A percentile compares a stretch with the other conserved stretches of the same genome.
phyloP scores from a whole-genome alignment of 2,113 vertebrate species.

The Gymnarchus niloticus region DNA sequence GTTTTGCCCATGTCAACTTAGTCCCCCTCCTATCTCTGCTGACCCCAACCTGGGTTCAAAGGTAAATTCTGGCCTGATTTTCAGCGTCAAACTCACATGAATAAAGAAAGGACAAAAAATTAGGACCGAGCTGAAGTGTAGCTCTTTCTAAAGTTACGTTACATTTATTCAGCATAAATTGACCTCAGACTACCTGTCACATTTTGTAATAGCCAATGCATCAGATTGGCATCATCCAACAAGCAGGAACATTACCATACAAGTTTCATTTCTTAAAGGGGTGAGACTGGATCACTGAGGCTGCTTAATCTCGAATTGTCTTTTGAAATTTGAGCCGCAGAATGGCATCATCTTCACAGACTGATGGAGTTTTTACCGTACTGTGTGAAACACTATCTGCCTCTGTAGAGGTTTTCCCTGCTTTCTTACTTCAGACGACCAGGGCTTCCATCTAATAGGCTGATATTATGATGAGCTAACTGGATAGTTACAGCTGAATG shows the following conservation, averaged over 20 bases:
- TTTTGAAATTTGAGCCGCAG: not conserved
- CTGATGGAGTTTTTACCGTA: not conserved
- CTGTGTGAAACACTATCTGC: not conserved
- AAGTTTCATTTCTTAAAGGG: not conserved
- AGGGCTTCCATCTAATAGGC: not conserved
- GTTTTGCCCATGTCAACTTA: not conserved
- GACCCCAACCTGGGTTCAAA: not conserved
- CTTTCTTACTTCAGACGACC: not conserved
- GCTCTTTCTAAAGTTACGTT: not conserved
- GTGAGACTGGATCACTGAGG: not conserved
- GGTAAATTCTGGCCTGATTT: not conserved
- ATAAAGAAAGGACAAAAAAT: not conserved
- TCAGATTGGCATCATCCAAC: slow-evolving; percentile 59
- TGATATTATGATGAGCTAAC: slow-evolving; percentile 14
- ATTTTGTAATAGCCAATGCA: slow-evolving; percentile 48
- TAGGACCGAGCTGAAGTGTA: not conserved
- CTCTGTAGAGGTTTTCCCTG: not conserved
- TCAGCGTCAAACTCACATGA: not conserved
- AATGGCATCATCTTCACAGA: not conserved
- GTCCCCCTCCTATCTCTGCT: not conserved
- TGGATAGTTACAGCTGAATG: slow-evolving; percentile 15
- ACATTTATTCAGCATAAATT: not conserved
- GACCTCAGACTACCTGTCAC: not conserved
- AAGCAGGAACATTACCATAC: slow-evolving; percentile 51
- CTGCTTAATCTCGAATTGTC: not conserved